These are phyloP conservation scores for Polypterus senegalus DNA, from an alignment of 2,113 vertebrate species.

Conservation along the genomic window DNA sequence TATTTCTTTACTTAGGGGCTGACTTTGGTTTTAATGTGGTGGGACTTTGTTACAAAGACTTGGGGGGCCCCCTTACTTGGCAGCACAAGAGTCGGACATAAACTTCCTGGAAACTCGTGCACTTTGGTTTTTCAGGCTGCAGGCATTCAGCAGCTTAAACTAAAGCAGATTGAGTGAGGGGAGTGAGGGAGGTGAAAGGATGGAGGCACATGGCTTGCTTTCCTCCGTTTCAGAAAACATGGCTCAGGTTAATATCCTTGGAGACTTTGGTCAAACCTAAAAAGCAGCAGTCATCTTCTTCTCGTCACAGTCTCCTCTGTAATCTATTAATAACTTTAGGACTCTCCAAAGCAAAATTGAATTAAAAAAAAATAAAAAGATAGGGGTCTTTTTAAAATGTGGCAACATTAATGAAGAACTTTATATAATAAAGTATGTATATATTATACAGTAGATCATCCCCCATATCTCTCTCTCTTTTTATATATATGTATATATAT, in stretches of 20 bases:
- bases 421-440: too few relatives aligned
- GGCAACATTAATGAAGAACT: too few relatives aligned
- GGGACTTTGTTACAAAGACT: constrained; percentile 33
- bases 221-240: background rate
- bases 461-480: too few relatives aligned
- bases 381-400: too few relatives aligned
- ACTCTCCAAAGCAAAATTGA: background rate
- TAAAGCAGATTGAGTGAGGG: background rate
- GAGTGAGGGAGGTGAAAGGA: background rate
- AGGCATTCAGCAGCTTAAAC: background rate
- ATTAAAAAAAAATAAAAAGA: too few relatives aligned
- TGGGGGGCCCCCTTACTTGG: constrained; percentile 31
- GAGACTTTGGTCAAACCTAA: background rate
- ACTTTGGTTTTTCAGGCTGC: constrained; percentile 16
- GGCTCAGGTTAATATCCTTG: background rate
- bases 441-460: too few relatives aligned
- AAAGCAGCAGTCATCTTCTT: background rate
- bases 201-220: background rate
- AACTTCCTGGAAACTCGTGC: constrained; percentile 25
- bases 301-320: background rate
- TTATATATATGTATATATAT: too few relatives aligned
- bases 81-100: constrained; percentile 27
- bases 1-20: constrained; percentile 26
- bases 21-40: constrained; percentile 30
- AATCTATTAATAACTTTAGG: background rate